Conservation (phyloP, 37 sponge, comb jelly and placozoan genomes). For the Spongia lamella region DNA sequence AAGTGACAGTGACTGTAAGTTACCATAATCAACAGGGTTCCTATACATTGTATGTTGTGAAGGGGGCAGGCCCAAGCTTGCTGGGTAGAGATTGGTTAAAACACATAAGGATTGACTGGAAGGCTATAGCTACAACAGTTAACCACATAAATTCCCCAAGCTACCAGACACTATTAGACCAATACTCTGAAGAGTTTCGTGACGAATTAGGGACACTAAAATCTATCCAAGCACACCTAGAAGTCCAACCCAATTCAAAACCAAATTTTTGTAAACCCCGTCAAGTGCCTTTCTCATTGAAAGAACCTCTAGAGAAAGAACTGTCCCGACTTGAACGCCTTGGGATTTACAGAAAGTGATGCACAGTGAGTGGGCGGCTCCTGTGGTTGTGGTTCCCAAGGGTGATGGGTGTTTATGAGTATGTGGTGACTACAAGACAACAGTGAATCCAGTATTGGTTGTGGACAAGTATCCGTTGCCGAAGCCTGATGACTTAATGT, state of each 20-base stretch:
- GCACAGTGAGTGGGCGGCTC: constrained; percentile 35
- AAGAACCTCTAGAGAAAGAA: constrained; percentile 12
- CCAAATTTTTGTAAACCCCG: constrained; percentile 13
- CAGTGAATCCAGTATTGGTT: background rate
- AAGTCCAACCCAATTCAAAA: background rate
- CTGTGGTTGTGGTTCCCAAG: too few relatives aligned
- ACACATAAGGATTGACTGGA: too few relatives aligned
- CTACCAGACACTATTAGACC: too few relatives aligned
- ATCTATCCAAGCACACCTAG: constrained; percentile 4
- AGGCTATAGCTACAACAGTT: too few relatives aligned
- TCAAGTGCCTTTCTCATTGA: constrained; percentile 17
- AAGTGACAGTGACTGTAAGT: too few relatives aligned
- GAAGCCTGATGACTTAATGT: constrained; percentile 18
- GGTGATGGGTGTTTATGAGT: too few relatives aligned
- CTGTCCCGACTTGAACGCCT: constrained; percentile 20
- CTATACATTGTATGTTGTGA: too few relatives aligned
- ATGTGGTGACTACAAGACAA: constrained; percentile 48
- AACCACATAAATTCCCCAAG: too few relatives aligned
- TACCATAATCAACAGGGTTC: too few relatives aligned
- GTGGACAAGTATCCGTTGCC: constrained; percentile 38
- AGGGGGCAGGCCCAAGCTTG: too few relatives aligned
- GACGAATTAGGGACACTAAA: constrained; percentile 36
- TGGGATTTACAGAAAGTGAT: constrained; percentile 23
- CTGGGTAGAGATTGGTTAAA: too few relatives aligned
- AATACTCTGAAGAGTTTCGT: constrained; percentile 22